Evolutionary conservation across 2,888 invertebrate genomes (phyloP).

Genomic region (Nysson spinosus): DNA sequence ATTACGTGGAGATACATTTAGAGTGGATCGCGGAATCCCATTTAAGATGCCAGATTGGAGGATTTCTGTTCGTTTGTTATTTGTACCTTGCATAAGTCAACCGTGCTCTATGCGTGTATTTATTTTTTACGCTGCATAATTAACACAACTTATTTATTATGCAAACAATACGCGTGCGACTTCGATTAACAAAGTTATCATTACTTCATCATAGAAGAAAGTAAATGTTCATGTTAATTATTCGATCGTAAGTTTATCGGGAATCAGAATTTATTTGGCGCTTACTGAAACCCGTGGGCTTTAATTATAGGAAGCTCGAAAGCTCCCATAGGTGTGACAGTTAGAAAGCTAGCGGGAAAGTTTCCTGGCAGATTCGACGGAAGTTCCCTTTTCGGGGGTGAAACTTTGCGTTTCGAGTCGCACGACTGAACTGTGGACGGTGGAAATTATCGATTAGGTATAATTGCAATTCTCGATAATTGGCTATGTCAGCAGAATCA

Average conservation of each 20-base stretch:
- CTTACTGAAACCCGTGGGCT: neutral
- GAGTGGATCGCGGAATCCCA: neutral
- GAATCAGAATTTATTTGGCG: neutral
- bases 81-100: too few species aligned
- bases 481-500: constrained; percentile 48
- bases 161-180: too few species aligned
- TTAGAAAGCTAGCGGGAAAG: constrained; percentile 21
- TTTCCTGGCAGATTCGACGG: constrained; percentile 6
- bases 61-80: too few species aligned
- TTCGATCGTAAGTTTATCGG: neutral
- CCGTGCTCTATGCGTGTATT: too few species aligned
- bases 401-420: constrained; percentile 23
- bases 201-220: too few species aligned
- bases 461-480: constrained; percentile 52
- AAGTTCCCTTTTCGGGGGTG: constrained; percentile 27
- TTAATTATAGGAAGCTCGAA: constrained; percentile 11
- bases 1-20: neutral
- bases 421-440: constrained; percentile 13
- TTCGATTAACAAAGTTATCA: too few species aligned
- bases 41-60: neutral
- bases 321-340: constrained; percentile 19
- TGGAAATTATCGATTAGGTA: constrained; percentile 52
- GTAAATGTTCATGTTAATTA: too few species aligned
- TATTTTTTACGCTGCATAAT: too few species aligned
- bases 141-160: too few species aligned